Conservation (phyloP, 2,888 invertebrate genomes). For the Argyresthia goedartella region DNA sequence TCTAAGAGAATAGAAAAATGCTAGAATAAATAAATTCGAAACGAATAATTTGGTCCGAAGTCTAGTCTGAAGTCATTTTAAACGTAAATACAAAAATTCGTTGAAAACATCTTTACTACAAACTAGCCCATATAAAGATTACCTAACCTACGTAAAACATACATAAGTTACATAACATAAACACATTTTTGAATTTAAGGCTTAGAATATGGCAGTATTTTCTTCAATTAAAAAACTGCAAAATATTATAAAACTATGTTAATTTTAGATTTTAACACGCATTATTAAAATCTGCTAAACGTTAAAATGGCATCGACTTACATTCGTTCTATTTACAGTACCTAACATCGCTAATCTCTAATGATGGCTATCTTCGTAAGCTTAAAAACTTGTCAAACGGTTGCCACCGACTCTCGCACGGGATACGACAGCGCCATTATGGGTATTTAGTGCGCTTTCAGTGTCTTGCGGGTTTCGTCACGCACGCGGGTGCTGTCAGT, state of each 20-base stretch:
- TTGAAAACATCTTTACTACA: not conserved
- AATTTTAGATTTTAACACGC: not conserved
- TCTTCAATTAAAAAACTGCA: not conserved
- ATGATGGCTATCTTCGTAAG: not conserved
- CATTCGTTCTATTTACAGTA: not conserved
- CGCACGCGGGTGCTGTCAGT: too few relatives aligned
- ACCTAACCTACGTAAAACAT: not conserved
- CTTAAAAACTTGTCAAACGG: not conserved
- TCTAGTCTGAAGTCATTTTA: conserved; percentile 26
- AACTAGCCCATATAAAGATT: not conserved
- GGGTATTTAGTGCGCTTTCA: too few relatives aligned
- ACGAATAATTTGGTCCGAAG: conserved; percentile 48
- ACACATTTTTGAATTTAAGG: not conserved
- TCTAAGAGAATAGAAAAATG: conserved; percentile 31
- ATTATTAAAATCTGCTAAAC: not conserved
- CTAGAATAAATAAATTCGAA: conserved; percentile 47
- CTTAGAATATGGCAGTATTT: conserved; percentile 1
- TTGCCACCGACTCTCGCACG: conserved; percentile 76
- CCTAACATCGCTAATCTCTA: not conserved
- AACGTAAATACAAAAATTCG: conserved; percentile 4
- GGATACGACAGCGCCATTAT: too few relatives aligned
- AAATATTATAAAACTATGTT: not conserved
- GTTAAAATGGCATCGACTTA: not conserved
- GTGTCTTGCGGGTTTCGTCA: too few relatives aligned
- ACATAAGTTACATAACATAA: not conserved